phyloP scores from a whole-genome alignment of 2,888 invertebrate species.

The Drosophila yooni region DNA sequence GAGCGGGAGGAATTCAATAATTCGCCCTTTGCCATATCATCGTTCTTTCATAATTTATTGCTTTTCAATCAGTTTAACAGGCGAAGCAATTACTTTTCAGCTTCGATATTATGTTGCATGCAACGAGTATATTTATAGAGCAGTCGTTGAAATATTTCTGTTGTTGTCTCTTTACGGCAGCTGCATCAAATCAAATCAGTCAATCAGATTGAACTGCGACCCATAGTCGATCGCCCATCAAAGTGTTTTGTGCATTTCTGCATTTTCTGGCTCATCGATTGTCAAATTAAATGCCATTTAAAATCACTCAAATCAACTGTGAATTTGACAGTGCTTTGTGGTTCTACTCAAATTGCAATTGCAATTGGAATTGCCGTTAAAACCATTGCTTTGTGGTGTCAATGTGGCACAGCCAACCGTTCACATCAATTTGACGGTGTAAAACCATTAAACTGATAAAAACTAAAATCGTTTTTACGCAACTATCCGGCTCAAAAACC shows the following conservation, averaged over 20 bases:
- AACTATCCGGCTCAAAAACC: not conserved
- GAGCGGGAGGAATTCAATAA: slow-evolving; percentile 10
- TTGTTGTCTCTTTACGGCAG: slow-evolving; percentile 17
- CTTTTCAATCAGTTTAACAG: slow-evolving; percentile 9
- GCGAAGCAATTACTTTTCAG: slow-evolving; percentile 37
- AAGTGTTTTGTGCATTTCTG: slow-evolving; percentile 26
- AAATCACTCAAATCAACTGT: slow-evolving; percentile 57
- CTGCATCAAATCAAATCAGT: slow-evolving; percentile 53
- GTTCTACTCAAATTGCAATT: slow-evolving; percentile 32
- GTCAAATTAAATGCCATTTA: slow-evolving; percentile 66
- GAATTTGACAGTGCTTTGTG: slow-evolving; percentile 58
- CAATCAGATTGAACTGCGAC: slow-evolving; percentile 48
- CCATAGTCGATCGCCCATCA: slow-evolving; percentile 47
- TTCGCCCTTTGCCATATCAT: slow-evolving; percentile 23
- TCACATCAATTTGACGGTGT: slow-evolving; percentile 24
- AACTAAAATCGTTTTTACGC: not conserved
- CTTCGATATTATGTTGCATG: slow-evolving; percentile 39
- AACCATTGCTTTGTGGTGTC: slow-evolving; percentile 43
- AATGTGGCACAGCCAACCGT: slow-evolving; percentile 31
- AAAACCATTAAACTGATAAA: slow-evolving; percentile 13
- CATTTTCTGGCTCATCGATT: slow-evolving; percentile 57
- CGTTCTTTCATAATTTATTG: slow-evolving; percentile 2
- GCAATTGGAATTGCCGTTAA: slow-evolving; percentile 28
- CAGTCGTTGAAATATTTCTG: slow-evolving; percentile 6
- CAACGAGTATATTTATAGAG: slow-evolving; percentile 20